Percentiles rank a stretch among this genome's conserved stretches.
Evolutionary conservation across 2,888 invertebrate species (phyloP).

Genomic region (Orchesellides sinensis): DNA sequence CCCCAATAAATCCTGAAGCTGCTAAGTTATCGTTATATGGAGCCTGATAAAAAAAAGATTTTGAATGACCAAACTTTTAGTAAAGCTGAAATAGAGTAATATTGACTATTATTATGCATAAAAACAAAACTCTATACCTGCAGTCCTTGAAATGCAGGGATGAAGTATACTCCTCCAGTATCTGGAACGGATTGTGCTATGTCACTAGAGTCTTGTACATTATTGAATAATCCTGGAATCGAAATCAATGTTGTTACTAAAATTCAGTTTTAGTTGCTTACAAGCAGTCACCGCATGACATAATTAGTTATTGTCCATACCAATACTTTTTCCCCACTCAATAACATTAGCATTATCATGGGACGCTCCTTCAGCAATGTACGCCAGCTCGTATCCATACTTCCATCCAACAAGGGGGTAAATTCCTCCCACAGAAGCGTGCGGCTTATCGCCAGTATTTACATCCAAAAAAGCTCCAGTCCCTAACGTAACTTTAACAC

Average conservation of each 20-base stretch:
- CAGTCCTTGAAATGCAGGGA: conserved; percentile 93
- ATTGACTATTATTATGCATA: not conserved
- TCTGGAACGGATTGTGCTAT: conserved; percentile 84
- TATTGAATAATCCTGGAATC: conserved; percentile 82
- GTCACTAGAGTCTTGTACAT: conserved; percentile 82
- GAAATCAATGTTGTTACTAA: not conserved
- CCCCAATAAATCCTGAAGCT: conserved; percentile 89
- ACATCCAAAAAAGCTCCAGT: conserved; percentile 94
- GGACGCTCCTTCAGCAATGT: conserved; percentile 90
- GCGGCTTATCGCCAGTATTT: conserved; percentile 86
- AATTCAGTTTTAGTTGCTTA: not conserved
- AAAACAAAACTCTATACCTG: conserved; percentile 82
- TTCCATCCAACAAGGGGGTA: conserved; percentile 96
- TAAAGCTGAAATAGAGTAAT: not conserved
- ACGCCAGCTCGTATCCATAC: conserved; percentile 81
- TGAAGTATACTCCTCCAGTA: conserved; percentile 88
- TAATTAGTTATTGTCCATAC: conserved; percentile 56
- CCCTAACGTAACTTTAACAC: conserved; percentile 92
- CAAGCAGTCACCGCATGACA: no score
- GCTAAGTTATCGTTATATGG: conserved; percentile 93
- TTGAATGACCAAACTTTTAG: not conserved
- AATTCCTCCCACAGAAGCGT: conserved; percentile 85
- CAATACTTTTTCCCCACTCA: conserved; percentile 85
- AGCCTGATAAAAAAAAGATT: conserved; percentile 81
- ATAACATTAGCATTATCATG: conserved; percentile 93